These are phyloP conservation scores for Ciconia nigra DNA, from an alignment of 2,797 vertebrate genomes.

Conservation along the genomic window DNA sequence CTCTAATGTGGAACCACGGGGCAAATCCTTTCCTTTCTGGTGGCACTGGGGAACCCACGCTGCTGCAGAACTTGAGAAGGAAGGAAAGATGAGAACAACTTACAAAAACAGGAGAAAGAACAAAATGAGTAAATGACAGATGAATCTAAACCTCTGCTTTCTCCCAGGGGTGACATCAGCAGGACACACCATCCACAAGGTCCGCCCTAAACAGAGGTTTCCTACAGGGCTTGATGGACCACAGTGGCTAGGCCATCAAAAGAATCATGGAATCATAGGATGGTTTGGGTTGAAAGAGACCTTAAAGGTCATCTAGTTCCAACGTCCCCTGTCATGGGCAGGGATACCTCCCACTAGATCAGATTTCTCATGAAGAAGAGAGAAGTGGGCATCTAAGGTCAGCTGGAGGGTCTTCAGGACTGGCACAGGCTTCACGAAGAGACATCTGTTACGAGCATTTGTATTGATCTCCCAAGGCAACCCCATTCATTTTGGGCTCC, in stretches of 20 bases:
- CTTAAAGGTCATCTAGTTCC: neutral
- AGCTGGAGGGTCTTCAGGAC: neutral
- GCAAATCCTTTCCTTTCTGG: neutral
- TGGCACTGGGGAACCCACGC: neutral
- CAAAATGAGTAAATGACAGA: neutral
- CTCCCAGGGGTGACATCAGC: neutral
- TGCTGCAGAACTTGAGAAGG: neutral
- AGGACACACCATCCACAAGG: neutral
- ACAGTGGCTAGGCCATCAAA: neutral
- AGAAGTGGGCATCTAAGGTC: neutral
- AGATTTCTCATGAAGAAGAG: neutral
- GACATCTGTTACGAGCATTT: neutral
- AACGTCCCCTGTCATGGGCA: neutral
- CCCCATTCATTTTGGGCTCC: slow-evolving; percentile 12
- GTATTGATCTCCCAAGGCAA: neutral
- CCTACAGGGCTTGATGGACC: neutral
- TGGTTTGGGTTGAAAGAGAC: neutral
- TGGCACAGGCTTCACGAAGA: neutral
- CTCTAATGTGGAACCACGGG: fast-evolving
- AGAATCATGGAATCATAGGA: neutral
- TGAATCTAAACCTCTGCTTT: neutral
- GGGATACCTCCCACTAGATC: neutral
- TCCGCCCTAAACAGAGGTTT: neutral
- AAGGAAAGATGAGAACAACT: neutral
- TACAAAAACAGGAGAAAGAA: neutral